Evolutionary conservation across 2,888 invertebrate genomes (phyloP).

Genomic region (Xylota sylvarum): DNA sequence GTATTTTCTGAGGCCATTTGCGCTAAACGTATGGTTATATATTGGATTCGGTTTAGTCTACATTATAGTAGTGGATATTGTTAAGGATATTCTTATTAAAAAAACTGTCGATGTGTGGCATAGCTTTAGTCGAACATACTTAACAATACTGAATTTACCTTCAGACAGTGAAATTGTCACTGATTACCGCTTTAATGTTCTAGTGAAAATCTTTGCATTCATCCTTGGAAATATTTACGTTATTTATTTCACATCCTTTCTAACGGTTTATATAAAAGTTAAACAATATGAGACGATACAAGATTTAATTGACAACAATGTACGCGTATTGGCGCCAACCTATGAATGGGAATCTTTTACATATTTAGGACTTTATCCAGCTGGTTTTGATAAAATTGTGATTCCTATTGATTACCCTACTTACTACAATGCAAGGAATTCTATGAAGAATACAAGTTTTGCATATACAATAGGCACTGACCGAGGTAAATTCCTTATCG

Average conservation of each 20-base stretch:
- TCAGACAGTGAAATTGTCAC: not conserved
- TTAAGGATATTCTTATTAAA: not conserved
- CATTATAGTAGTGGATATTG: conserved; percentile 37
- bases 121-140: conserved; percentile 24
- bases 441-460: conserved; percentile 17
- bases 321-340: conserved; percentile 27
- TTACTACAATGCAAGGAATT: not conserved
- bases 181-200: conserved; percentile 45
- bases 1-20: conserved; percentile 26
- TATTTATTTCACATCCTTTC: conserved; percentile 49
- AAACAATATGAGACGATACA: conserved; percentile 40
- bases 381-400: conserved; percentile 1
- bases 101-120: conserved; percentile 21
- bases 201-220: conserved; percentile 39
- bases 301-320: conserved; percentile 37
- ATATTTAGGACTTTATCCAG: no score
- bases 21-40: conserved; percentile 9
- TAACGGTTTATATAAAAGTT: conserved; percentile 58
- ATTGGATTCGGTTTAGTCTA: conserved; percentile 44
- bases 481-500: conserved; percentile 21
- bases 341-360: conserved; percentile 11
- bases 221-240: conserved; percentile 34
- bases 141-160: conserved; percentile 14
- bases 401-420: not conserved
- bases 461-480: conserved; percentile 8